Evolutionary conservation across 2,888 invertebrate genomes (phyloP).

Genomic region (Dimorphilus gyrociliatus): DNA sequence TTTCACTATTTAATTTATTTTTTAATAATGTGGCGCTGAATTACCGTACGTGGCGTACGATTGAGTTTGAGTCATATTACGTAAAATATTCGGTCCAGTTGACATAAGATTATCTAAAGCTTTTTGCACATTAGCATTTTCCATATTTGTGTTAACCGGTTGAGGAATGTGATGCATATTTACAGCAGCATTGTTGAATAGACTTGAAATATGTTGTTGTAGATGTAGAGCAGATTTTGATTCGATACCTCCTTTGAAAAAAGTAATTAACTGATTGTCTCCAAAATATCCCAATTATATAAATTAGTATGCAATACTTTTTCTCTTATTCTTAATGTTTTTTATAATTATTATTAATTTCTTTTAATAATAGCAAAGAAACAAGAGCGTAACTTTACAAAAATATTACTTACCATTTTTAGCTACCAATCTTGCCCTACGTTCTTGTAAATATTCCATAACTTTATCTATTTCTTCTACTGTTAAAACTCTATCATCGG

Average conservation of each 20-base stretch:
- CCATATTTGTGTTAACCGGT: constrained; percentile 32
- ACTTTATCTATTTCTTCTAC: constrained; percentile 29
- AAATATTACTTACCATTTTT: neutral
- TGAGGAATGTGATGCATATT: neutral
- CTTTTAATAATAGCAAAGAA: neutral
- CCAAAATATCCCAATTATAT: too few relatives aligned
- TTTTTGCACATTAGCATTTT: constrained; percentile 38
- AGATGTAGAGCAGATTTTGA: too few relatives aligned
- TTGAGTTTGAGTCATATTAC: constrained; percentile 34
- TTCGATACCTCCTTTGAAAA: too few relatives aligned
- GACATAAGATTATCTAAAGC: constrained; percentile 39
- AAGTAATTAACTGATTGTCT: too few relatives aligned
- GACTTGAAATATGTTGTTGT: too few relatives aligned
- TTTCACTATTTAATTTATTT: too few relatives aligned
- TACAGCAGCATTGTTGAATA: constrained; percentile 4
- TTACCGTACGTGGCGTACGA: too few relatives aligned
- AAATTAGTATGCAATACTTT: too few relatives aligned
- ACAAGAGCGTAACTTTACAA: constrained; percentile 1
- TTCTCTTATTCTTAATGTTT: constrained; percentile 2
- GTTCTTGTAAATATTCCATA: constrained; percentile 49
- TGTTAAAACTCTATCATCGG: constrained; percentile 51
- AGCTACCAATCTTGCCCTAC: constrained; percentile 39
- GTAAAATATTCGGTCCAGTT: constrained; percentile 31
- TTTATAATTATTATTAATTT: neutral
- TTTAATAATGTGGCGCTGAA: too few relatives aligned